Base-by-base conservation (phyloP, 2,797 vertebrate genomes). In the Lutjanus argentimaculatus region DNA sequence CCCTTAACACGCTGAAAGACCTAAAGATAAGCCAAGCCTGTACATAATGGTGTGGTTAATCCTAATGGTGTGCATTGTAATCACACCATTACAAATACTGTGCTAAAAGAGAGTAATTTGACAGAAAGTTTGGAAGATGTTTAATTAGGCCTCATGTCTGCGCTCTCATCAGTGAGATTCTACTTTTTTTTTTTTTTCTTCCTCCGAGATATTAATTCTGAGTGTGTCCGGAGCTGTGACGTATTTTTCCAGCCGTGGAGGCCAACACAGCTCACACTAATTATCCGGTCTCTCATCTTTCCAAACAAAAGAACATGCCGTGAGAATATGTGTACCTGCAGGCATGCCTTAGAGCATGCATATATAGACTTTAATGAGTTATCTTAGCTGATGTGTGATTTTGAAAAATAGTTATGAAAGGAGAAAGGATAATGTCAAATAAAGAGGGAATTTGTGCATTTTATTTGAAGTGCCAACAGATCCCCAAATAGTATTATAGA, bases 261-360 rank as follows among this genome's bases (percentile, higher is more conserved):
- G 43, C 67, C 12, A 68, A 36, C 21, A 16, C 14, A 10, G 14
- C 55, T 79, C 45, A 66, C 67, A 30, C 53, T 64, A 83, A 74
- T 83, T 77, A 84, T 72, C 55, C 30, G 61, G 36, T 8, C 70
- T 75, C 42, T 80, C 30, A 67, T 80, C 42, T 76, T 81, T 81
- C 46, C 82, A 79, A 82, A 82, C 78, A 66, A 81, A 72, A 46
- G 53, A 51, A 22, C 53, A 36, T 8, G 48, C 5, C 21, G 6
- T 51, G 45, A 25, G 53, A 48, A 73, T n/a, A 21, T 25, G 40
- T 52, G 64, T n/a, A 52, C 55, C 70, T 55, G n/a, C 43, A 45
- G 76, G 76, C 62, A 45, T 36, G 40, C 63, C 63, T 79, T 30
- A 45, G 25, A 53, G 57, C 67, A 16, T 2, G 6, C 22, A 22